Evolutionary conservation across 2,797 vertebrate species (phyloP), one percentile per base, ranked within the genome.

Genomic region (Sebastes dallii): DNA sequence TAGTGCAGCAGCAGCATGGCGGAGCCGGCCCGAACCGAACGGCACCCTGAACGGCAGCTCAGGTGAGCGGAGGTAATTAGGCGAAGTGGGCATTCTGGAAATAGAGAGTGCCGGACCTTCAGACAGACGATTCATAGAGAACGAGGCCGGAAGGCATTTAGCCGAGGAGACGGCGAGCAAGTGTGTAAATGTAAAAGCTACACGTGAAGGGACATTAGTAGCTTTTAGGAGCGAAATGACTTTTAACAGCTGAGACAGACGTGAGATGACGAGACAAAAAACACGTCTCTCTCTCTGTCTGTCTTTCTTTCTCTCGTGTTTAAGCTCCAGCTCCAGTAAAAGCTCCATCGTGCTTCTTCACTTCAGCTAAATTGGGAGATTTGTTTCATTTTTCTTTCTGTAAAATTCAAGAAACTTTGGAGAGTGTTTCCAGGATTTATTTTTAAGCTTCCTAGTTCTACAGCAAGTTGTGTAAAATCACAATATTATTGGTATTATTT

Each of bases 21-120:
- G 50, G 70, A 69, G 74, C 77, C 75, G 83, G 71, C 61, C 77
- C 29, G 30, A 42, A 62, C 29, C 59, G 86, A 77, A 80, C 58
- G 46, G 65, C 70, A 59, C 24, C 50, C 78, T 78, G 60, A 83
- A 80, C 67, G 76, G 58, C 73, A 81, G 77, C 77, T 69, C 77
- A 85, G 64, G 75, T 70, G 82, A 76, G 79, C 36, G 10, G 75
- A 71, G 78, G 80, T 85, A 91, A 88, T 88, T 66, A 90, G 66
- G 29, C 66, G 73, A 68, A 56, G 34, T 3, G 4, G 32, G 14
- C 14, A 24, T 50, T 69, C 50, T 60, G 52, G 75, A 84, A 81
- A 77, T 66, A 12, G 13, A 39, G 66, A 75, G 55, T 32, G 39
- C 27, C 30, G n/a, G 58, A 55, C 46, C 56, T 72, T 16, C 50